A percentile compares a stretch with the other conserved stretches of the same genome.
Conservation (phyloP, 2,888 invertebrate genomes). For the Agonum fuliginosum region DNA sequence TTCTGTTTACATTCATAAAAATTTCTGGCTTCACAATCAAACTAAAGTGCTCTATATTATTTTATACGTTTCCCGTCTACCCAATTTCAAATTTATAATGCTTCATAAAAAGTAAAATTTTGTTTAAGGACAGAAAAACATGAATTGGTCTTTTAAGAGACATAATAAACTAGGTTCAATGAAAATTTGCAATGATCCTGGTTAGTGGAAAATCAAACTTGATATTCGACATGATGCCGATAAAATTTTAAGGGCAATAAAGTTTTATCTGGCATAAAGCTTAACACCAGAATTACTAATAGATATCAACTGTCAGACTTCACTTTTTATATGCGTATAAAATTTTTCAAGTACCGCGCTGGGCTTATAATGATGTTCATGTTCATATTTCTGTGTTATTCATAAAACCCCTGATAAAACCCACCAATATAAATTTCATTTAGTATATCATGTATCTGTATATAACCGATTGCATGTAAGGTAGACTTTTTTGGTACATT, state of each 20-base stretch:
- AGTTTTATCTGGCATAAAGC: slow-evolving; percentile 56
- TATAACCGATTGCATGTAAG: too few species aligned
- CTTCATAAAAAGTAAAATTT: slow-evolving; percentile 20
- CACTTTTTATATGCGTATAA: slow-evolving; percentile 49
- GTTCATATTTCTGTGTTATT: too few species aligned
- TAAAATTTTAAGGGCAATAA: slow-evolving; percentile 56
- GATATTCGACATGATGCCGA: slow-evolving; percentile 49
- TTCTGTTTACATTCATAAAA: slow-evolving; percentile 18
- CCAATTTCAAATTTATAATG: slow-evolving; percentile 10
- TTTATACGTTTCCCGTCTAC: slow-evolving; percentile 7
- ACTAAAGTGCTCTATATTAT: background rate
- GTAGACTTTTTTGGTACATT: too few species aligned
- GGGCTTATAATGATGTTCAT: too few species aligned
- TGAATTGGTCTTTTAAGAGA: slow-evolving; percentile 5
- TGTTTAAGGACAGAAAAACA: slow-evolving; percentile 10
- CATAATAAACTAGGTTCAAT: slow-evolving; percentile 41
- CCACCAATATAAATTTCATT: too few species aligned
- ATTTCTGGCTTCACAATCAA: background rate
- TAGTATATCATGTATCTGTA: too few species aligned
- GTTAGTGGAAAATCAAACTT: slow-evolving; percentile 45
- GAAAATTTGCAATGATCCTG: slow-evolving; percentile 41
- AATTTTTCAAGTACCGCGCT: slow-evolving; percentile 9
- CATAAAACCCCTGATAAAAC: too few species aligned
- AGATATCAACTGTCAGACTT: slow-evolving; percentile 46
- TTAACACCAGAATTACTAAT: slow-evolving; percentile 57